phyloP scores from a whole-genome alignment of 2,888 invertebrate genomes.

The Agrochola litura region DNA sequence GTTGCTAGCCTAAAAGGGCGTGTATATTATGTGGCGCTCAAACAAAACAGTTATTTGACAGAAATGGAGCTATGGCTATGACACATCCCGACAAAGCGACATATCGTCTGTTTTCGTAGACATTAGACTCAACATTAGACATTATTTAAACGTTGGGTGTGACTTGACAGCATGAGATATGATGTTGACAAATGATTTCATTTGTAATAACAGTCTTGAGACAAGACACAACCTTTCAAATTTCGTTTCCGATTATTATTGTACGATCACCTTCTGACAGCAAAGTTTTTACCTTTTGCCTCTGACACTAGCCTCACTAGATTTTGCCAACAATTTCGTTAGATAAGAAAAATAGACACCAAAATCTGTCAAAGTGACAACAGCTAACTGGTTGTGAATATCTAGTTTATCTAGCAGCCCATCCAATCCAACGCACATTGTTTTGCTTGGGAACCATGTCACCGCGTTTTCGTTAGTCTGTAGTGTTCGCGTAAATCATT shows the following conservation, averaged over 20 bases:
- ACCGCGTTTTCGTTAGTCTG: neutral
- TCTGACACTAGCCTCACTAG: neutral
- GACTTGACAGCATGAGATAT: slow-evolving; percentile 21
- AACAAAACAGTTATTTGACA: slow-evolving; percentile 48
- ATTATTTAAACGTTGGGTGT: slow-evolving; percentile 20
- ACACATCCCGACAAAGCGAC: slow-evolving; percentile 24
- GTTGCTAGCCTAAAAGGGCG: slow-evolving; percentile 23
- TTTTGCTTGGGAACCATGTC: slow-evolving; percentile 24
- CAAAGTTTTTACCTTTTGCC: neutral
- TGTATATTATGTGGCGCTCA: slow-evolving; percentile 19
- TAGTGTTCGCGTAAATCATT: slow-evolving; percentile 9
- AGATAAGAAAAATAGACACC: neutral
- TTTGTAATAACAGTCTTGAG: slow-evolving; percentile 15
- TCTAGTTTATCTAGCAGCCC: slow-evolving; percentile 19
- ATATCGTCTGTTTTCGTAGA: slow-evolving; percentile 24
- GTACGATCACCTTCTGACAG: neutral
- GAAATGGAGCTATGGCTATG: slow-evolving; percentile 21
- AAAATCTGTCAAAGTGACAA: neutral
- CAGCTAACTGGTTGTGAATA: slow-evolving; percentile 1
- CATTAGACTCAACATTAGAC: slow-evolving; percentile 1
- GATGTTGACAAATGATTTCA: slow-evolving; percentile 49
- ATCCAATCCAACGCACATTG: slow-evolving; percentile 12
- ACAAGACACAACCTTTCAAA: neutral
- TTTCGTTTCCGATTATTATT: neutral
- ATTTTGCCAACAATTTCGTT: neutral